Percentiles rank a stretch among this genome's conserved stretches.
Conservation (phyloP, 2,888 invertebrate genomes). For the Acrocera orbiculus region DNA sequence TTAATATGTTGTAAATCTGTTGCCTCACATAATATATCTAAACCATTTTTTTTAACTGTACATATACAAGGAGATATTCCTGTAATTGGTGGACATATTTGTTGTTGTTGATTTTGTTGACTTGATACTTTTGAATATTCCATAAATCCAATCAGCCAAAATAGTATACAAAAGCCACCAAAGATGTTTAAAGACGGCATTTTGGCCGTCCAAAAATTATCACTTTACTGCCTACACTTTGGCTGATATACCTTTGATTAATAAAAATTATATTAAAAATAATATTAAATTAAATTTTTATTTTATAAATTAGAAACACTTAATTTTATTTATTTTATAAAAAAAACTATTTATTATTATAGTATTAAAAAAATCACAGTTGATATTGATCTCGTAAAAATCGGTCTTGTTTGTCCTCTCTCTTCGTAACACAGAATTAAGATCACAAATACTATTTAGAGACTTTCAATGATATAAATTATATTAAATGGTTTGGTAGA, state of each 20-base stretch:
- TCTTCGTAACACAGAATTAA: too few relatives aligned
- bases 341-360: too few relatives aligned
- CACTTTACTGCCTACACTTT: conserved; percentile 8
- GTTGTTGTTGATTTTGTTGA: conserved; percentile 26
- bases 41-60: conserved; percentile 70
- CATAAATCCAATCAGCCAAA: conserved; percentile 10
- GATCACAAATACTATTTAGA: too few relatives aligned
- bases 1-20: conserved; percentile 64
- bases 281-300: too few relatives aligned
- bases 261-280: too few relatives aligned
- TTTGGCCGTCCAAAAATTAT: conserved; percentile 11
- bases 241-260: too few relatives aligned
- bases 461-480: conserved; percentile 8
- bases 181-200: conserved; percentile 11
- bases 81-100: conserved; percentile 56
- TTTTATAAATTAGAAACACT: too few relatives aligned
- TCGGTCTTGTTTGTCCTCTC: too few relatives aligned
- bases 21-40: conserved; percentile 77
- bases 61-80: conserved; percentile 70
- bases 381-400: too few relatives aligned
- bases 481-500: conserved; percentile 11
- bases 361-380: too few relatives aligned
- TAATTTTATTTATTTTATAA: too few relatives aligned
- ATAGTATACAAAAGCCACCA: conserved; percentile 11
- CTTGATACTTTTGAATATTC: conserved; percentile 10